Evolutionary conservation across 2,113 vertebrate species (phyloP).

Genomic region (Melanostigma gelatinosum): DNA sequence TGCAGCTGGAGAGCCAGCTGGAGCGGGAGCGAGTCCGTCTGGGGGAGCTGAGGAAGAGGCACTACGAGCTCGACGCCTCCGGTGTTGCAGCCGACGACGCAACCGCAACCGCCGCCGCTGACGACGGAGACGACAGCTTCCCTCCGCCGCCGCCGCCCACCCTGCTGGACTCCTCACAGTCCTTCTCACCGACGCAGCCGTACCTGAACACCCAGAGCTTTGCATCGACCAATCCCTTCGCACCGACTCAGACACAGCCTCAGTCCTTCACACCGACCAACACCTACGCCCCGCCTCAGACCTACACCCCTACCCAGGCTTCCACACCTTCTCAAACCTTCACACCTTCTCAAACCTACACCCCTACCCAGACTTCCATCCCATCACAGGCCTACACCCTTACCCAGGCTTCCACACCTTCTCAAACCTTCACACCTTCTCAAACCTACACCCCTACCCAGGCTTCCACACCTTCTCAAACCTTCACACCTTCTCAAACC

Average conservation of each 20-base stretch:
- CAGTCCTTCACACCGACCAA: conserved; percentile 16
- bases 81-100: conserved; percentile 47
- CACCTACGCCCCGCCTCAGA: background rate
- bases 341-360: conserved; percentile 2
- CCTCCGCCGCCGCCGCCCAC: conserved; percentile 73
- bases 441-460: background rate
- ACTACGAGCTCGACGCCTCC: conserved; percentile 88
- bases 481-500: background rate
- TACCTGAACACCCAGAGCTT: conserved; percentile 46
- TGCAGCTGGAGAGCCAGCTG: conserved; percentile 92
- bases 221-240: conserved; percentile 29
- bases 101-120: conserved; percentile 12
- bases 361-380: background rate
- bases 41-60: conserved; percentile 93
- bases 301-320: background rate
- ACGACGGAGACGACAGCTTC: conserved; percentile 61
- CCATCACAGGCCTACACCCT: background rate
- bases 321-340: background rate
- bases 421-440: background rate
- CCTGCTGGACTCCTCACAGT: conserved; percentile 45
- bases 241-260: background rate
- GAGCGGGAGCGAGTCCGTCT: conserved; percentile 92
- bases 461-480: background rate
- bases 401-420: background rate
- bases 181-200: conserved; percentile 45